Conservation (phyloP, 2,888 invertebrate species). For the Dryobota labecula region DNA sequence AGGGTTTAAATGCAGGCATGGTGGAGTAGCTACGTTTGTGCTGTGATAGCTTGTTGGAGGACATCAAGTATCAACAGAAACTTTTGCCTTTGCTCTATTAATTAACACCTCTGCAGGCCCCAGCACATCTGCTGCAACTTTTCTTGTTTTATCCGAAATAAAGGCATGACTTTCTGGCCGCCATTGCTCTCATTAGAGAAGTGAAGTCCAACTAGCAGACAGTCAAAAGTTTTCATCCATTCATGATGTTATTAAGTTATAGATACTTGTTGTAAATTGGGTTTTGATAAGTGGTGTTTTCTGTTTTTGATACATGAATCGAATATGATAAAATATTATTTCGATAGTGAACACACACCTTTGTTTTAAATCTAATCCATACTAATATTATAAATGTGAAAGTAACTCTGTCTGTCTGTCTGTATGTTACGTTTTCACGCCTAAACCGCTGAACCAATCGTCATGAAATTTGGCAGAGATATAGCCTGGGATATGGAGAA, state of each 20-base stretch:
- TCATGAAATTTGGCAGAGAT: too few relatives aligned
- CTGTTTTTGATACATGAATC: background rate
- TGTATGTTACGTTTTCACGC: too few relatives aligned
- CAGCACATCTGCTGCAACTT: slow-evolving; percentile 32
- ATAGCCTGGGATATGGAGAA: too few relatives aligned
- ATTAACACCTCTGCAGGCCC: slow-evolving; percentile 38
- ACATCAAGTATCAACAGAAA: slow-evolving; percentile 27
- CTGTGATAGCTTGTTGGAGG: background rate
- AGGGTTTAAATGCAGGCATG: background rate
- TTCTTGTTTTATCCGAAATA: slow-evolving; percentile 29
- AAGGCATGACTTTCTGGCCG: slow-evolving; percentile 30
- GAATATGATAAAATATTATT: background rate
- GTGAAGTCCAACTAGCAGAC: slow-evolving; percentile 16
- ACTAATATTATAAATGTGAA: too few relatives aligned
- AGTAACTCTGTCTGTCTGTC: too few relatives aligned
- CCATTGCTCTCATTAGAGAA: slow-evolving; percentile 34
- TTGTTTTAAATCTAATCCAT: background rate
- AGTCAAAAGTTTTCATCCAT: slow-evolving; percentile 36
- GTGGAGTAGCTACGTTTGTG: background rate
- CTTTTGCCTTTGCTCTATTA: slow-evolving; percentile 29
- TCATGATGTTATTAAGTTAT: slow-evolving; percentile 30
- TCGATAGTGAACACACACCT: background rate
- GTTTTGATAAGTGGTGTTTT: slow-evolving; percentile 17
- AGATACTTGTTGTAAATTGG: slow-evolving; percentile 25
- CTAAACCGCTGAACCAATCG: too few relatives aligned